Evolutionary conservation across 2,888 invertebrate species (phyloP).

Genomic region (Brachypalpus laphriformis): DNA sequence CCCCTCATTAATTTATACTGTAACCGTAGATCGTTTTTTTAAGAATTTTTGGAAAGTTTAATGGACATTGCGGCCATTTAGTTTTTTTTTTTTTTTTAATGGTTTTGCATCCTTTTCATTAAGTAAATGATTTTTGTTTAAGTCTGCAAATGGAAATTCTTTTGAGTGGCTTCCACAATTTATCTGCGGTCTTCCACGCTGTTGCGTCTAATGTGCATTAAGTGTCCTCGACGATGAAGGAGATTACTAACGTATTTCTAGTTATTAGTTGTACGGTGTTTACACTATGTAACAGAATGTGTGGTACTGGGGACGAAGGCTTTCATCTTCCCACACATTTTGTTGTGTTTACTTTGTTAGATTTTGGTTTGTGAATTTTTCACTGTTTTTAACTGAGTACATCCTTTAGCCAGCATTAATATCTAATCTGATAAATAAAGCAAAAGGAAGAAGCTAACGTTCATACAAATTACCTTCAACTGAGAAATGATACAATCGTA

Average conservation of each 20-base stretch:
- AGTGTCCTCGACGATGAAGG: neutral
- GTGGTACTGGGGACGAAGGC: neutral
- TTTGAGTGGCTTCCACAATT: neutral
- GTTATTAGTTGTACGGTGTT: neutral
- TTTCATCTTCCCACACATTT: neutral
- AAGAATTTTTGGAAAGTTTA: neutral
- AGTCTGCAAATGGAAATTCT: neutral
- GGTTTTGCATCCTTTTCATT: neutral
- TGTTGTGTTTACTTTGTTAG: no score
- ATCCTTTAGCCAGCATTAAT: no score
- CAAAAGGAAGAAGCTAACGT: no score
- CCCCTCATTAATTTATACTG: conserved; percentile 28
- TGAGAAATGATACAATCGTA: no score
- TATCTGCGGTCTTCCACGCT: neutral
- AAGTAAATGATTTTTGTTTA: neutral
- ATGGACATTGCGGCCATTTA: neutral
- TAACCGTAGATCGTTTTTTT: conserved; percentile 21
- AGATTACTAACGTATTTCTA: neutral
- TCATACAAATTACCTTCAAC: no score
- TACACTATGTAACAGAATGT: neutral
- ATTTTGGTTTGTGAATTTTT: no score
- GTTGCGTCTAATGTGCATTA: neutral
- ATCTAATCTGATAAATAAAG: no score
- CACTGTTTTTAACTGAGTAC: no score
- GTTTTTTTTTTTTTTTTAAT: neutral